Conservation (phyloP, 1,140 invertebrate species). For the Gryon sp. region DNA sequence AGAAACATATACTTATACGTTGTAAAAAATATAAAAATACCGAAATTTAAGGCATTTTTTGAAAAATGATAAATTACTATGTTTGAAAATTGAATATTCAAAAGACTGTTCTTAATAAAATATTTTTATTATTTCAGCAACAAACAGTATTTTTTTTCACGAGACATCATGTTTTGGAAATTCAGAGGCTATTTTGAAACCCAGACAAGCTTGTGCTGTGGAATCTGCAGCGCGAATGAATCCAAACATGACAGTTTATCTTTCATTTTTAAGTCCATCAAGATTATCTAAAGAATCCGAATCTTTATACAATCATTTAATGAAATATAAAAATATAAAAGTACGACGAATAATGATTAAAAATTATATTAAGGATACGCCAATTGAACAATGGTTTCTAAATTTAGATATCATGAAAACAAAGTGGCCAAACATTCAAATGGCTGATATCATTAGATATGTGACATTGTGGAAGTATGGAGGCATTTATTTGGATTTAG, state of each 20-base stretch:
- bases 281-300: neutral
- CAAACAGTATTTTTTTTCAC: conserved; percentile 81
- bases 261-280: conserved; percentile 10
- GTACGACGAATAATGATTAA: conserved; percentile 4
- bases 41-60: too few relatives aligned
- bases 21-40: too few relatives aligned
- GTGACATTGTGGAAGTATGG: conserved; percentile 28
- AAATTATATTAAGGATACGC: conserved; percentile 13
- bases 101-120: too few relatives aligned
- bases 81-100: too few relatives aligned
- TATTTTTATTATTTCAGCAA: conserved; percentile 59
- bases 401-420: conserved; percentile 4
- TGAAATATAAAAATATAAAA: conserved; percentile 12
- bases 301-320: conserved; percentile 2
- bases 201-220: conserved; percentile 83
- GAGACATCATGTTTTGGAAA: conserved; percentile 80
- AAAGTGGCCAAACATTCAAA: conserved; percentile 9
- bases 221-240: conserved; percentile 77
- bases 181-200: conserved; percentile 68
- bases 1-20: too few relatives aligned
- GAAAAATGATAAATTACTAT: too few relatives aligned
- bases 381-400: conserved; percentile 77
- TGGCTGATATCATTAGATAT: conserved; percentile 31
- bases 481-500: conserved; percentile 33
- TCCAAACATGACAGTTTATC: neutral